Percentiles rank a stretch among this genome's conserved stretches.
phyloP scores from a whole-genome alignment of 2,888 invertebrate species.

The Boloria selene region DNA sequence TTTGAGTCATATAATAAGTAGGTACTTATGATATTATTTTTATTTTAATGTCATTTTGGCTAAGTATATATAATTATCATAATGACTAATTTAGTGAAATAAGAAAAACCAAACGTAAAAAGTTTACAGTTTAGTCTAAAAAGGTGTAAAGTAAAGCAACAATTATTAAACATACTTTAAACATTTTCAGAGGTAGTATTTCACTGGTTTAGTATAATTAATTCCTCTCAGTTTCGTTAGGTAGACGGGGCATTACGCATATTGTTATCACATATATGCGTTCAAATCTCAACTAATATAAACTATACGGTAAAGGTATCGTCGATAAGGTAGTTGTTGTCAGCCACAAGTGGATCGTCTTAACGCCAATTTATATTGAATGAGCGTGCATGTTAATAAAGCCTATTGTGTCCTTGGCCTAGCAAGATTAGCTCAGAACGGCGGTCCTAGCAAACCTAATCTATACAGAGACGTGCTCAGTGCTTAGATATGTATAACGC shows the following conservation, averaged over 20 bases:
- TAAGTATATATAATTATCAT: no score
- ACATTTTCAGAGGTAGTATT: conserved; percentile 17
- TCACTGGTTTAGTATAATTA: conserved; percentile 31
- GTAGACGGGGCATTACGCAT: conserved; percentile 28
- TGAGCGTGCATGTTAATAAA: conserved; percentile 72
- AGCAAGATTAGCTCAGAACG: conserved; percentile 60
- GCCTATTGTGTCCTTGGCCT: conserved; percentile 67
- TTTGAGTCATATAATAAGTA: no score
- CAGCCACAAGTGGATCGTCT: conserved; percentile 54
- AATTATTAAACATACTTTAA: conserved; percentile 32
- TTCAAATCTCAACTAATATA: conserved; percentile 18
- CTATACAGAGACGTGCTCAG: conserved; percentile 26
- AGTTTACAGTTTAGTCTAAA: no score
- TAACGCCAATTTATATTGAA: conserved; percentile 72
- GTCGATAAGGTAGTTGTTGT: conserved; percentile 21
- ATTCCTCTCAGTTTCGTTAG: conserved; percentile 32
- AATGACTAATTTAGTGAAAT: no score
- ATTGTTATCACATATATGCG: conserved; percentile 25
- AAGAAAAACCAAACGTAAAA: no score
- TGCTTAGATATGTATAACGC: conserved; percentile 1
- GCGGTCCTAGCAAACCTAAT: conserved; percentile 32
- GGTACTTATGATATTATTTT: no score
- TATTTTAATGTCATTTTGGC: no score
- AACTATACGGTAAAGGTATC: conserved; percentile 16
- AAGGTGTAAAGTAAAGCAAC: neutral